Evolutionary conservation across 2,797 vertebrate species (phyloP).

Genomic region (Moxostoma hubbsi): DNA sequence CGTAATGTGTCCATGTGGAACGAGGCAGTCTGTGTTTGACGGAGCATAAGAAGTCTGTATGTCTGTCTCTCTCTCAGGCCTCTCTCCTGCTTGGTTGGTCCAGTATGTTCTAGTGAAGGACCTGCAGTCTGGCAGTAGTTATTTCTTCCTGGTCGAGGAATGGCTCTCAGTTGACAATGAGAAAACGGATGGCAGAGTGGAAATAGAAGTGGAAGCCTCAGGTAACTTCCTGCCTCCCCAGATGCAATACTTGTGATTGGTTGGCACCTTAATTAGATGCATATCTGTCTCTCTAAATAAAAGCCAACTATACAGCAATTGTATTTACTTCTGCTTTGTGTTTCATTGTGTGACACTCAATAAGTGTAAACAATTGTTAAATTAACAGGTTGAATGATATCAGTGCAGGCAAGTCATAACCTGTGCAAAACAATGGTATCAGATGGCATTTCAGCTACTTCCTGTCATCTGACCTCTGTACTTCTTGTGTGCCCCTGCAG

Average conservation of each 20-base stretch:
- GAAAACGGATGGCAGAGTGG: conserved; percentile 86
- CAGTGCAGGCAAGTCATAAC: too few species aligned
- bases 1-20: not conserved
- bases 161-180: conserved; percentile 96
- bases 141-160: conserved; percentile 93
- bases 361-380: not conserved
- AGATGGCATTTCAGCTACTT: not conserved
- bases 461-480: not conserved
- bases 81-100: conserved; percentile 93
- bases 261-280: too few species aligned
- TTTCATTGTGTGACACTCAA: not conserved
- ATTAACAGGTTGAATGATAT: not conserved
- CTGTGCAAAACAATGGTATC: not conserved
- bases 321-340: not conserved
- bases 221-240: conserved; percentile 72
- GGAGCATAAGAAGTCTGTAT: too few species aligned
- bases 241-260: too few species aligned
- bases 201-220: conserved; percentile 91
- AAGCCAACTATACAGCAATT: too few species aligned
- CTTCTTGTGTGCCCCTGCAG: conserved; percentile 65
- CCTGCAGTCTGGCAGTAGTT: conserved; percentile 89
- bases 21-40: not conserved
- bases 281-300: too few species aligned
- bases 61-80: conserved; percentile 72
- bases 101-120: conserved; percentile 92